These are phyloP conservation scores for Platycnemis pennipes DNA, from an alignment of 2,888 invertebrate species.

Conservation along the genomic window DNA sequence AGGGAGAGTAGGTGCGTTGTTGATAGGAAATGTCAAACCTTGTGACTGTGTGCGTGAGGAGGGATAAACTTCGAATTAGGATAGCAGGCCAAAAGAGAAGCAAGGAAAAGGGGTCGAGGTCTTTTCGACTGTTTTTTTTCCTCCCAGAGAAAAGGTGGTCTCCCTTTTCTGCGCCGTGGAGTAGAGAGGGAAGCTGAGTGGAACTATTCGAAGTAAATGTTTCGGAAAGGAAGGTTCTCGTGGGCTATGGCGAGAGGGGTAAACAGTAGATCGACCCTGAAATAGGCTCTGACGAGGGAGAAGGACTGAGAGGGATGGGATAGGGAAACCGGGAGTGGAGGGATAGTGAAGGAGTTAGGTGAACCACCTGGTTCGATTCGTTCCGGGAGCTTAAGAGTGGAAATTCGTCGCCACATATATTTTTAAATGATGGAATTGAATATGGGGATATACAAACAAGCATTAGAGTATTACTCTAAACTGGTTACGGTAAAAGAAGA, in stretches of 20 bases:
- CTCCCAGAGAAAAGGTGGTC: neutral
- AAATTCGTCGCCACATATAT: neutral
- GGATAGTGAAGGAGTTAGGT: neutral
- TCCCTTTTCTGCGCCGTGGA: neutral
- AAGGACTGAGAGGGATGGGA: neutral
- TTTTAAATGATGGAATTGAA: neutral
- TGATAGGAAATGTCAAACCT: neutral
- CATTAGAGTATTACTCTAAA: too few relatives aligned
- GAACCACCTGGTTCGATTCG: neutral
- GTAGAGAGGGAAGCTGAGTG: neutral
- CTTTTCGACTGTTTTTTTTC: neutral
- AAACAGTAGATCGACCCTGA: neutral
- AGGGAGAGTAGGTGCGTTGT: neutral
- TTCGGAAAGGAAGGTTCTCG: slow-evolving; percentile 29
- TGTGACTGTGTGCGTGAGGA: neutral
- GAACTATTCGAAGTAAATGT: neutral
- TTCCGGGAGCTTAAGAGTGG: neutral
- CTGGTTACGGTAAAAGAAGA: too few relatives aligned
- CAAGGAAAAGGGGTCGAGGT: neutral
- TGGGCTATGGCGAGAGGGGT: neutral
- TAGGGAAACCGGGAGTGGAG: neutral
- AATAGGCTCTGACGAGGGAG: neutral
- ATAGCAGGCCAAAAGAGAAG: neutral
- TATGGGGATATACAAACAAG: neutral
- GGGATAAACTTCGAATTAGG: neutral